phyloP scores from a whole-genome alignment of 2,888 invertebrate genomes.

The Apodemia hepburni region DNA sequence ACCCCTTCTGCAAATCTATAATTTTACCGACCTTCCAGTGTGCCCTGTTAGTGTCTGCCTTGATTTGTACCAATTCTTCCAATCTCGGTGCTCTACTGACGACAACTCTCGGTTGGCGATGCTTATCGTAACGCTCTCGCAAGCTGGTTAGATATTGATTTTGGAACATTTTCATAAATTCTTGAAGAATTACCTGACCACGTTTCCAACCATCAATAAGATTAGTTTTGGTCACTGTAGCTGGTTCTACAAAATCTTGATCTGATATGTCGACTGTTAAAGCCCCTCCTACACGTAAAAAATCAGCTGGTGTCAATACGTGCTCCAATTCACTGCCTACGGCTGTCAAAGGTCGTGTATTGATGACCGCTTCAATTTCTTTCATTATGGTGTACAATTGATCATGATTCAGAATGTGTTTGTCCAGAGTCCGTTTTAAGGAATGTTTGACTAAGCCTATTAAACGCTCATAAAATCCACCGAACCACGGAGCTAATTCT shows the following conservation, averaged over 20 bases:
- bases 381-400: constrained; percentile 26
- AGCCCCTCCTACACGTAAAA: constrained; percentile 1
- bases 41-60: constrained; percentile 23
- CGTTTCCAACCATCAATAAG: constrained; percentile 28
- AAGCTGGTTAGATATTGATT: constrained; percentile 19
- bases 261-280: neutral
- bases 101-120: constrained; percentile 22
- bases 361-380: constrained; percentile 25
- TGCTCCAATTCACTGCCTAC: constrained; percentile 23
- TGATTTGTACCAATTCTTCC: constrained; percentile 27
- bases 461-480: constrained; percentile 27
- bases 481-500: constrained; percentile 26
- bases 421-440: constrained; percentile 22
- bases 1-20: constrained; percentile 18
- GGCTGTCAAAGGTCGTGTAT: constrained; percentile 22
- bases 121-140: constrained; percentile 21
- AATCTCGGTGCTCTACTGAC: constrained; percentile 19
- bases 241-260: neutral
- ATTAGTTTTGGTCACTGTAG: constrained; percentile 23
- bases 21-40: constrained; percentile 31
- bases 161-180: constrained; percentile 32
- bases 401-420: constrained; percentile 22
- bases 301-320: constrained; percentile 21
- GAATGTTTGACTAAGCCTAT: constrained; percentile 24
- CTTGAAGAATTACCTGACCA: constrained; percentile 25